A percentile compares a stretch with the other conserved stretches of the same genome.
Evolutionary conservation across 2,113 vertebrate species (phyloP).

Genomic region (Eonycteris spelaea): DNA sequence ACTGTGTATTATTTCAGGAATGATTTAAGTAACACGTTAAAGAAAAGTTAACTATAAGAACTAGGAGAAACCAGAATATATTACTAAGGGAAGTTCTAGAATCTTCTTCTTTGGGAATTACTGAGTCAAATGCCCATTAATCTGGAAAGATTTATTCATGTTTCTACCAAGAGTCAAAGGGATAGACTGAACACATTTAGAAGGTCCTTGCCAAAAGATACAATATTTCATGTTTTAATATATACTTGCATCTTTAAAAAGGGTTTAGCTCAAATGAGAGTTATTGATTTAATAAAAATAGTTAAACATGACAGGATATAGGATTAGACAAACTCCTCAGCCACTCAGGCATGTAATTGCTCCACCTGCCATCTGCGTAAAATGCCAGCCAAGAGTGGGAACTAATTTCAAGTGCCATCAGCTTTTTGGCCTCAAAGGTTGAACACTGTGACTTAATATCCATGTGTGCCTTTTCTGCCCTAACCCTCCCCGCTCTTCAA

Average conservation of each 20-base stretch:
- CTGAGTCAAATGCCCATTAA: neutral
- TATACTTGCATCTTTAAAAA: neutral
- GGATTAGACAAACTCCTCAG: constrained; percentile 11
- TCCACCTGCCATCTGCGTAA: constrained; percentile 37
- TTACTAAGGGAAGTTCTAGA: neutral
- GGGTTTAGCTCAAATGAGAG: neutral
- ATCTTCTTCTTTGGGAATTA: neutral
- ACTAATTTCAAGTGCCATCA: constrained; percentile 48
- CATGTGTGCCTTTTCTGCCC: neutral
- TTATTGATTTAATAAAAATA: constrained; percentile 22
- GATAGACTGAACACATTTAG: neutral
- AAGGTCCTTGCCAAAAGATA: neutral
- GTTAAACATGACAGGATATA: neutral
- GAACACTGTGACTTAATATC: neutral
- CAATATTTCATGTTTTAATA: neutral
- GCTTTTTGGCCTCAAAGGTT: neutral
- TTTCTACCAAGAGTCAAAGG: neutral
- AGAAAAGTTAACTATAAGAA: neutral
- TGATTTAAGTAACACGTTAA: neutral
- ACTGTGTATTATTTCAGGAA: neutral
- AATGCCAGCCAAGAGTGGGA: constrained; percentile 42
- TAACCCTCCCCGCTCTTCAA: neutral
- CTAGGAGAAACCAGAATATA: neutral
- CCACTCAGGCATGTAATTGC: neutral
- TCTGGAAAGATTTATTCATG: neutral